Conservation (phyloP, 2,113 vertebrate species). For the Leucosticte australis region DNA sequence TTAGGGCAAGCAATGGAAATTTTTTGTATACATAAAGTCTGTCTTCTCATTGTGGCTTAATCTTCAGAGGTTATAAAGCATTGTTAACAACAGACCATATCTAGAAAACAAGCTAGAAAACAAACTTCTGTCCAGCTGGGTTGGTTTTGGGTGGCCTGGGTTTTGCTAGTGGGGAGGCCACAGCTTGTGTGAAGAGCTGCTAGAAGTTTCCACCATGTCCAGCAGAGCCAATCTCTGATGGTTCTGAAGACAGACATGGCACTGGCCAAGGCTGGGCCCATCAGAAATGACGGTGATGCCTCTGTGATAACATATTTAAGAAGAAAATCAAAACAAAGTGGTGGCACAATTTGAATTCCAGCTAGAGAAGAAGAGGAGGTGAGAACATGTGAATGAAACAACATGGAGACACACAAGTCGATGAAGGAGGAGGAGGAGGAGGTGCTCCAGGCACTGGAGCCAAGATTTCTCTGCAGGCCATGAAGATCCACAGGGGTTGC, state of each 20-base stretch:
- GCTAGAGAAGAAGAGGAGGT: background rate
- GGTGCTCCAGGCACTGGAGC: background rate
- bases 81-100: background rate
- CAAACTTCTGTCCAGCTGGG: background rate
- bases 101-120: background rate
- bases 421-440: background rate
- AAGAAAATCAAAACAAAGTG: background rate
- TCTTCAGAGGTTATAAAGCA: background rate
- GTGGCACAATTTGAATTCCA: background rate
- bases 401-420: background rate
- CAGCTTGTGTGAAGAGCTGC: background rate
- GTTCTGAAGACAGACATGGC: background rate
- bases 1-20: background rate
- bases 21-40: background rate
- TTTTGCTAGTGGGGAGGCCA: background rate
- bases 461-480: background rate
- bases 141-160: background rate
- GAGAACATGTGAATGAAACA: background rate
- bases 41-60: background rate
- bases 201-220: background rate
- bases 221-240: background rate
- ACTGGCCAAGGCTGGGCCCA: background rate
- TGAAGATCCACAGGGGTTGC: background rate
- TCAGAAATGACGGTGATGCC: accelerated
- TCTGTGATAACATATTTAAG: background rate